phyloP scores from a whole-genome alignment of 2,888 invertebrate genomes.

The Drosophila anomalipes region DNA sequence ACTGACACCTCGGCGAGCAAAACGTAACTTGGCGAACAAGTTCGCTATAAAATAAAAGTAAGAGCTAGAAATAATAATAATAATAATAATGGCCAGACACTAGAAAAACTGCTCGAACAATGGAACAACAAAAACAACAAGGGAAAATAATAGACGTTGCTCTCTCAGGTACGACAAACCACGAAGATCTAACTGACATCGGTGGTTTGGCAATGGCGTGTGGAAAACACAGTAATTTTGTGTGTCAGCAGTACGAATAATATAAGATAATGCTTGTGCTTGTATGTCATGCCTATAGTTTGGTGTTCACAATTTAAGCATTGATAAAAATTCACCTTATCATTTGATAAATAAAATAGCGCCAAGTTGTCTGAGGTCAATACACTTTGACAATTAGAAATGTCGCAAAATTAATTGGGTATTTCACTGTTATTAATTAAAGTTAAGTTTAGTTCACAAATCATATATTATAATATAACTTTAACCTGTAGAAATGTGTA shows the following conservation, averaged over 20 bases:
- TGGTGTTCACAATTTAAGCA: neutral
- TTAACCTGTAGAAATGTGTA: neutral
- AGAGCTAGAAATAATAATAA: conserved; percentile 27
- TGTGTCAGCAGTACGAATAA: conserved; percentile 45
- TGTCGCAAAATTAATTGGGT: neutral
- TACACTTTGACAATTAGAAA: neutral
- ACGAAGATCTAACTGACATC: conserved; percentile 1
- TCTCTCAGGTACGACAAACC: conserved; percentile 2
- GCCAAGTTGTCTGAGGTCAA: neutral
- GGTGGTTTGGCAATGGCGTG: conserved; percentile 26
- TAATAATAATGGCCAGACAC: conserved; percentile 36
- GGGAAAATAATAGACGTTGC: neutral
- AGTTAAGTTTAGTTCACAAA: neutral
- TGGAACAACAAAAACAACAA: conserved; percentile 7
- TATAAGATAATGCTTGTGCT: conserved; percentile 14
- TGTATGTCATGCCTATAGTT: neutral
- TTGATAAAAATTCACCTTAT: conserved; percentile 1
- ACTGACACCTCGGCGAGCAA: conserved; percentile 33
- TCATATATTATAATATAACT: neutral
- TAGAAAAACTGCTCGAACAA: conserved; percentile 20
- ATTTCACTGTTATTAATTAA: neutral
- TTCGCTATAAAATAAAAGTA: conserved; percentile 22
- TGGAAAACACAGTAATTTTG: conserved; percentile 24
- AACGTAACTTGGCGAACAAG: conserved; percentile 12
- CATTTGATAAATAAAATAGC: neutral